phyloP scores from a whole-genome alignment of 1,140 invertebrate species.

The Scaptomyza pallida region DNA sequence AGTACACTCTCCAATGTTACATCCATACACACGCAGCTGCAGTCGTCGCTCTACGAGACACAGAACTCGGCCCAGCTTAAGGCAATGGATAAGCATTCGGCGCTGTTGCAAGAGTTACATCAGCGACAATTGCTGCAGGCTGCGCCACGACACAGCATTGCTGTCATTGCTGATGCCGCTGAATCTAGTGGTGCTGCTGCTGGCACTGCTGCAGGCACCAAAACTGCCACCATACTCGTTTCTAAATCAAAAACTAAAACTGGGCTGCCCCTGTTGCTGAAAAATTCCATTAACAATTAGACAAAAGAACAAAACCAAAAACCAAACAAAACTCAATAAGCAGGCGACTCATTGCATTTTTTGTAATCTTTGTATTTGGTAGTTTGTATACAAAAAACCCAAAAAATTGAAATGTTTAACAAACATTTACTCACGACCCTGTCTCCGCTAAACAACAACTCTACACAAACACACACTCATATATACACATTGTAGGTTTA shows the following conservation, averaged over 20 bases:
- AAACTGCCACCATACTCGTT: slow-evolving; percentile 84
- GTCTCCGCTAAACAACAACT: background rate
- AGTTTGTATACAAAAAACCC: slow-evolving; percentile 73
- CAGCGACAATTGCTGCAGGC: slow-evolving; percentile 71
- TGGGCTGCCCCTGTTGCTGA: slow-evolving; percentile 83
- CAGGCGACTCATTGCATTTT: slow-evolving; percentile 47
- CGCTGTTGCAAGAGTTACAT: slow-evolving; percentile 74
- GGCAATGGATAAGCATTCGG: slow-evolving; percentile 76
- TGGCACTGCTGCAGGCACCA: slow-evolving; percentile 47
- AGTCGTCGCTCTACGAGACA: slow-evolving; percentile 80
- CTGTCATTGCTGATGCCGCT: slow-evolving; percentile 47
- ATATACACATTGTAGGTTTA: slow-evolving; percentile 36
- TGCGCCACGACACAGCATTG: slow-evolving; percentile 40
- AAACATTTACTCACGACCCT: background rate
- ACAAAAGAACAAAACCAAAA: slow-evolving; percentile 4
- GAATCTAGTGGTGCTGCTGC: slow-evolving; percentile 16
- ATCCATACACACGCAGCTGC: slow-evolving; percentile 81
- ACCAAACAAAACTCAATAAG: slow-evolving; percentile 34
- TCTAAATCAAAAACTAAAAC: slow-evolving; percentile 84
- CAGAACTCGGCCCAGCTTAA: slow-evolving; percentile 64
- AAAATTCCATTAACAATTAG: slow-evolving; percentile 84
- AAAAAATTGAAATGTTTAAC: slow-evolving; percentile 16
- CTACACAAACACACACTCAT: slow-evolving; percentile 13
- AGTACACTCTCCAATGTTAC: slow-evolving; percentile 83
- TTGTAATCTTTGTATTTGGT: slow-evolving; percentile 77